phyloP scores from a whole-genome alignment of 2,888 invertebrate genomes.

The Meta bourneti region DNA sequence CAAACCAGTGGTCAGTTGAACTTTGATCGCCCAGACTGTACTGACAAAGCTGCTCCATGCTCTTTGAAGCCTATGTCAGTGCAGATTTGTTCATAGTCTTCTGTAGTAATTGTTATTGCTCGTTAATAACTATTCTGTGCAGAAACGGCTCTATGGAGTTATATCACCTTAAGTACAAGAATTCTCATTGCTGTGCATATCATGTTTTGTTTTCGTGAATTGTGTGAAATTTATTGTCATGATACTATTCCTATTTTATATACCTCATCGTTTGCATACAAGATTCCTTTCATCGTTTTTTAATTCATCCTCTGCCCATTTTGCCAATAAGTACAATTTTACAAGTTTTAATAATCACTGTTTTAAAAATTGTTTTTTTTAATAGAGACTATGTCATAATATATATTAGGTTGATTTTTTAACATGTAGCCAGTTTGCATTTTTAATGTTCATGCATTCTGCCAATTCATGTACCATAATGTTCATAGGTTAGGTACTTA shows the following conservation, averaged over 20 bases:
- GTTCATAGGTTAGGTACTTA: slow-evolving; percentile 48
- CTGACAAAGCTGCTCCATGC: slow-evolving; percentile 81
- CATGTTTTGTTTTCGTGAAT: slow-evolving; percentile 67
- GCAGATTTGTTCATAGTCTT: slow-evolving; percentile 61
- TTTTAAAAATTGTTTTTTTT: background rate
- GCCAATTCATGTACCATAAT: slow-evolving; percentile 49
- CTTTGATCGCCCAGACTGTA: slow-evolving; percentile 79
- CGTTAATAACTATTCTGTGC: slow-evolving; percentile 5
- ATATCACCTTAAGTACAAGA: slow-evolving; percentile 75
- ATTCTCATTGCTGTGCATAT: slow-evolving; percentile 73
- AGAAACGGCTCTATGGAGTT: slow-evolving; percentile 17
- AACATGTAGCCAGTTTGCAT: background rate
- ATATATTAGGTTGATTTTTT: background rate
- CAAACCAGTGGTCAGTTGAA: slow-evolving; percentile 78
- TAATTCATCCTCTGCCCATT: slow-evolving; percentile 66
- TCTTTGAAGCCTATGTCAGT: slow-evolving; percentile 80
- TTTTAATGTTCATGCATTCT: slow-evolving; percentile 20
- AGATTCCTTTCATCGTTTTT: slow-evolving; percentile 45
- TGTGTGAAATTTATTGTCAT: slow-evolving; percentile 58
- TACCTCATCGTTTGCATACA: slow-evolving; percentile 71
- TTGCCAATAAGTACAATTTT: slow-evolving; percentile 73
- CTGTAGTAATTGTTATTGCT: slow-evolving; percentile 19
- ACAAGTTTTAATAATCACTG: slow-evolving; percentile 20
- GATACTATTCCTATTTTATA: slow-evolving; percentile 72
- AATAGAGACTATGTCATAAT: background rate